Evolutionary conservation across 2,888 invertebrate genomes (phyloP).

Genomic region (Lepidocyrtoides sp.): DNA sequence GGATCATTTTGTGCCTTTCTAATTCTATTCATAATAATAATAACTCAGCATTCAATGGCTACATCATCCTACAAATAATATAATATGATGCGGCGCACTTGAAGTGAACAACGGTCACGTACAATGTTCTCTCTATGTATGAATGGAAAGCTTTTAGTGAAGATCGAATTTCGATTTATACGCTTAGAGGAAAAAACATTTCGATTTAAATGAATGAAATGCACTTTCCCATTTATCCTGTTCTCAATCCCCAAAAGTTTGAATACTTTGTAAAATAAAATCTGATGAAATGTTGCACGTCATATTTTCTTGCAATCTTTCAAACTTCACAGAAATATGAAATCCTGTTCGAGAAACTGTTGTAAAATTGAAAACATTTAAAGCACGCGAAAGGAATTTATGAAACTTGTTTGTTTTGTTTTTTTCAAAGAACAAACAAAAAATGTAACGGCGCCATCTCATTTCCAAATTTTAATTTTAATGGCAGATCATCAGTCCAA

Average conservation of each 20-base stretch:
- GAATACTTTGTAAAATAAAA: neutral
- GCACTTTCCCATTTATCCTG: neutral
- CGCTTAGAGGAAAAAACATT: neutral
- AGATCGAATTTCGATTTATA: conserved; percentile 34
- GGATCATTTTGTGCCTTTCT: conserved; percentile 32
- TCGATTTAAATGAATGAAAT: neutral
- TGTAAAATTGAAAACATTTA: neutral
- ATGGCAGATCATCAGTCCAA: conserved; percentile 13
- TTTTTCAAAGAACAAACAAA: conserved; percentile 7
- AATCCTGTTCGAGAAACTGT: neutral
- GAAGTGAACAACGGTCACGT: conserved; percentile 66
- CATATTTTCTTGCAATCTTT: neutral
- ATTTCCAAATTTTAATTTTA: conserved; percentile 62
- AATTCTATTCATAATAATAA: conserved; percentile 47
- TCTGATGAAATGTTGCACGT: neutral
- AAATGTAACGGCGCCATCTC: conserved; percentile 61
- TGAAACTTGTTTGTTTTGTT: conserved; percentile 39
- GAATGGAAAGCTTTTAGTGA: conserved; percentile 36
- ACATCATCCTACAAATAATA: neutral
- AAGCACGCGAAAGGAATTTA: neutral
- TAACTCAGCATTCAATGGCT: conserved; percentile 10
- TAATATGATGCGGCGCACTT: conserved; percentile 58
- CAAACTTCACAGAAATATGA: neutral
- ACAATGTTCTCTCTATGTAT: neutral
- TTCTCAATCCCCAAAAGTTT: no score